Conservation (phyloP, 53 echinoderm and acorn worm species). For the Crossaster papposus region DNA sequence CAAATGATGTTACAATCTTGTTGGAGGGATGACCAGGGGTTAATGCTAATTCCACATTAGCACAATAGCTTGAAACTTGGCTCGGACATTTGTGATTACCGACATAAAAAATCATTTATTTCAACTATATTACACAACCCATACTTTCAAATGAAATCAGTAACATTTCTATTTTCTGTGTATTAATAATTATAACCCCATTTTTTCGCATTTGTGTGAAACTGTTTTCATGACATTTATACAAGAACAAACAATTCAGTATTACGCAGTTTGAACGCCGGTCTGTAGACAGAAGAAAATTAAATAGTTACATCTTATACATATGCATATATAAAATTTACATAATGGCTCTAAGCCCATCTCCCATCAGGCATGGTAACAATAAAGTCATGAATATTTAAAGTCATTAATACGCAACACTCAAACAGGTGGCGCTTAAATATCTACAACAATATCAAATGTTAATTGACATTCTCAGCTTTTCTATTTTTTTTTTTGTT, state of each 20-base stretch:
- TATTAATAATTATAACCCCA: neutral
- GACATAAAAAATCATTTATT: conserved; percentile 65
- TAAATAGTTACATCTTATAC: conserved; percentile 44
- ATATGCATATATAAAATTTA: conserved; percentile 55
- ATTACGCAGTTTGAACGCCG: neutral
- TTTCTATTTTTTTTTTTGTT: neutral
- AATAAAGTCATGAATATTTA: conserved; percentile 40
- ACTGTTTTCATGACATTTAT: conserved; percentile 21
- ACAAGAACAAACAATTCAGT: neutral
- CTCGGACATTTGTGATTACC: conserved; percentile 35
- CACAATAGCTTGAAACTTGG: neutral
- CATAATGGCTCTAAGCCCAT: conserved; percentile 50
- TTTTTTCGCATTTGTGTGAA: neutral
- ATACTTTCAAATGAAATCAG: conserved; percentile 19
- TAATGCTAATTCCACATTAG: no score
- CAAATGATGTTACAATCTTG: no score
- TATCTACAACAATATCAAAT: neutral
- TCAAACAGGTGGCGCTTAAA: neutral
- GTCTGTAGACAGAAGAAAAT: conserved; percentile 10
- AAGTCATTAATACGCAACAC: conserved; percentile 13
- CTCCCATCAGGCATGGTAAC: neutral
- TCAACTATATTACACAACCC: conserved; percentile 59
- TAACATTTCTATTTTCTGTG: neutral
- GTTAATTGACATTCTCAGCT: neutral
- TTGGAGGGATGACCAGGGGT: no score